Conservation (phyloP, 2,113 vertebrate species). For the Cyanistes caeruleus region DNA sequence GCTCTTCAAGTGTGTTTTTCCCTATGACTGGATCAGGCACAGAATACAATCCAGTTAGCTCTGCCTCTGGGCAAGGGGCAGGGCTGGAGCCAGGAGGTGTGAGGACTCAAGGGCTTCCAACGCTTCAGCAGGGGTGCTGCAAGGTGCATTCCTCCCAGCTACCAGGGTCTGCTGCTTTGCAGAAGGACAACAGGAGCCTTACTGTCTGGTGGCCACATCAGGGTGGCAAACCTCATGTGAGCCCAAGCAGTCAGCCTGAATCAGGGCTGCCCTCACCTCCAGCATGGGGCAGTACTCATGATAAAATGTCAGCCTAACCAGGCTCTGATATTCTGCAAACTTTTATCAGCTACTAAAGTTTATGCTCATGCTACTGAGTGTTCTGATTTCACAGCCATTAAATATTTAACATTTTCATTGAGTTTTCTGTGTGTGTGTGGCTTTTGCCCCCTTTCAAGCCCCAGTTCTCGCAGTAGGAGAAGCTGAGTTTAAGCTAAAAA, state of each 20-base stretch:
- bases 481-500: not conserved
- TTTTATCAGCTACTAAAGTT: not conserved
- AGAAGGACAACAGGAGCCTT: not conserved
- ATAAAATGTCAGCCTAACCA: not conserved
- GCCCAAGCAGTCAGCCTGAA: not conserved
- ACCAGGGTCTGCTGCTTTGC: not conserved
- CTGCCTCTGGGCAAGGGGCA: not conserved
- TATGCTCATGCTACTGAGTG: not conserved
- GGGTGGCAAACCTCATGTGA: not conserved
- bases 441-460: not conserved
- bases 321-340: not conserved
- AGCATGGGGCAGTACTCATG: rapidly evolving
- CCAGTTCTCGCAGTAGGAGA: not conserved
- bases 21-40: not conserved
- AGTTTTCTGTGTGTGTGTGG: not conserved
- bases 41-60: rapidly evolving
- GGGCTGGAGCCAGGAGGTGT: not conserved
- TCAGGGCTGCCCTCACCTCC: rapidly evolving
- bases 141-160: not conserved
- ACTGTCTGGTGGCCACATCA: rapidly evolving
- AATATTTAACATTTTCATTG: not conserved
- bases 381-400: not conserved
- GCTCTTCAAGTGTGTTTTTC: not conserved
- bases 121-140: not conserved
- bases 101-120: rapidly evolving